Evolutionary conservation across 2,113 vertebrate species (phyloP).

Genomic region (Plecotus auritus): DNA sequence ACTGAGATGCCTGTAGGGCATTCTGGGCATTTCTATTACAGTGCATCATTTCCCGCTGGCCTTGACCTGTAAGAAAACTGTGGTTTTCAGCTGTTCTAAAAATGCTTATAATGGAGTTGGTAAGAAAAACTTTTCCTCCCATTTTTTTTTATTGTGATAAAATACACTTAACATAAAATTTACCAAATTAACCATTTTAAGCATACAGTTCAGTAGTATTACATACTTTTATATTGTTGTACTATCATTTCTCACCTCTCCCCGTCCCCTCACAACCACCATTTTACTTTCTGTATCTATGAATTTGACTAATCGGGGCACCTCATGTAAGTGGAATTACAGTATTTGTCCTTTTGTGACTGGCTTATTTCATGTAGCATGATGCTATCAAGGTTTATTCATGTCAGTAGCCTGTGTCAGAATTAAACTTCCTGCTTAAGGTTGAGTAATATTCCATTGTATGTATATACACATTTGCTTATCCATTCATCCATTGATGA

Average conservation of each 20-base stretch:
- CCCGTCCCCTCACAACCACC: not conserved
- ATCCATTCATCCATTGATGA: not conserved
- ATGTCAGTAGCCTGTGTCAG: not conserved
- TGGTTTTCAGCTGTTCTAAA: not conserved
- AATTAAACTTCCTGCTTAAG: not conserved
- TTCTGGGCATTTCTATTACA: accelerated
- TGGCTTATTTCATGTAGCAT: not conserved
- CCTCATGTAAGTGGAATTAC: not conserved
- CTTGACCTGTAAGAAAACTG: not conserved
- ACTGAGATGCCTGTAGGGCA: not conserved
- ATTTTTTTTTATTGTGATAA: not conserved
- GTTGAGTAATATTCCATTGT: not conserved
- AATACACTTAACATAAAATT: not conserved
- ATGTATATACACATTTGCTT: not conserved
- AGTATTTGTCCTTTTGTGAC: not conserved
- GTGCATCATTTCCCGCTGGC: not conserved
- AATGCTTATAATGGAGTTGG: not conserved
- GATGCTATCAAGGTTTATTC: not conserved
- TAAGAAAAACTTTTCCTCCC: not conserved
- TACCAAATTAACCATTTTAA: not conserved
- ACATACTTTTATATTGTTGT: not conserved
- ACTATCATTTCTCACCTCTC: not conserved
- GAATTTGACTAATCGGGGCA: not conserved
- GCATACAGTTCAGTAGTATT: not conserved
- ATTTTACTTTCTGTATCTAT: not conserved